These are phyloP conservation scores for Phengaris arion DNA, from an alignment of 2,888 invertebrate species.

Conservation along the genomic window DNA sequence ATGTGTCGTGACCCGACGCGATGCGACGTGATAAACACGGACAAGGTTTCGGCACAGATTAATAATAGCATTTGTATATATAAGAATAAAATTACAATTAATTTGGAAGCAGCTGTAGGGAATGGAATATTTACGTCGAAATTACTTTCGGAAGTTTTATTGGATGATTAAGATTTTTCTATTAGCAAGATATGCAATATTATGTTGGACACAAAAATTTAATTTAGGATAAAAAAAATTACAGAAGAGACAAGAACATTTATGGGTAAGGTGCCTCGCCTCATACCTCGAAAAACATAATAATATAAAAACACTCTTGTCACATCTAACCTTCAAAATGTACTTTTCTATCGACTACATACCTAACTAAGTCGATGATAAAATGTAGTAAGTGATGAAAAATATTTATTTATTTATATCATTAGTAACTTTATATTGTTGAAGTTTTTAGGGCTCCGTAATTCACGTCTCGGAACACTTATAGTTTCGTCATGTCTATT, in stretches of 20 bases:
- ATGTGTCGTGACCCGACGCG: slow-evolving; percentile 18
- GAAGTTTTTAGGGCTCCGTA: too few relatives aligned
- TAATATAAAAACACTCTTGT: too few relatives aligned
- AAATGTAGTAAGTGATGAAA: too few relatives aligned
- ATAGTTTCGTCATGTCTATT: too few relatives aligned
- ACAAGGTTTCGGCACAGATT: slow-evolving; percentile 2
- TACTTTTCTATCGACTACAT: too few relatives aligned
- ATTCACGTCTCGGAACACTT: too few relatives aligned
- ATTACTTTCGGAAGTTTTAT: slow-evolving; percentile 9
- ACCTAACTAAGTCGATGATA: too few relatives aligned
- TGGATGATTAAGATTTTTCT: not conserved
- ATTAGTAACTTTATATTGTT: too few relatives aligned
- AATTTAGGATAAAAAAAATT: not conserved
- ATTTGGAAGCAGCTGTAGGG: slow-evolving; percentile 11
- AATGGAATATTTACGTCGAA: slow-evolving; percentile 19
- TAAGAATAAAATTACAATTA: slow-evolving; percentile 23
- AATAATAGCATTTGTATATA: not conserved
- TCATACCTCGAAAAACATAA: too few relatives aligned
- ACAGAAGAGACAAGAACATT: not conserved
- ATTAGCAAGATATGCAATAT: not conserved
- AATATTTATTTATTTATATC: too few relatives aligned
- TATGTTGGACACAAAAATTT: not conserved
- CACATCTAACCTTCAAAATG: too few relatives aligned
- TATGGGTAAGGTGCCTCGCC: not conserved
- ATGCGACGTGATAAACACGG: slow-evolving; percentile 1